Conservation (phyloP, 2,888 invertebrate species). For the Synergus itoensis region DNA sequence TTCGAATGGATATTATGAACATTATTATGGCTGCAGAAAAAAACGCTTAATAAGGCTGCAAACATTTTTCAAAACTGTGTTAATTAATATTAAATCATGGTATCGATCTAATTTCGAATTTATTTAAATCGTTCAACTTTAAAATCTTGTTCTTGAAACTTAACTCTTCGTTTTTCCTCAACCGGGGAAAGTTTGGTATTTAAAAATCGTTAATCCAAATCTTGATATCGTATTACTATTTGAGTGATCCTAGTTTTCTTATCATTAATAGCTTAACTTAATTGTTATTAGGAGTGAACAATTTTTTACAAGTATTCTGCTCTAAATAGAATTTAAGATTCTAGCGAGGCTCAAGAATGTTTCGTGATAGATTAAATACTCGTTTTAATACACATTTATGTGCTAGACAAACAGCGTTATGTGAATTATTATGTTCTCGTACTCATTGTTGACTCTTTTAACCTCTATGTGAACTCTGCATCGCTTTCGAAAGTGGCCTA, state of each 20-base stretch:
- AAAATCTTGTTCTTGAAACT: too few species aligned
- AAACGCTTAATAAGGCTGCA: not conserved
- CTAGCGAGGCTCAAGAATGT: not conserved
- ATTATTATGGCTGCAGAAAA: slow-evolving; percentile 13
- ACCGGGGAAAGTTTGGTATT: too few species aligned
- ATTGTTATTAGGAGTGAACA: too few species aligned
- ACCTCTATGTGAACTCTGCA: slow-evolving; percentile 27
- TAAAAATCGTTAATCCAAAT: too few species aligned
- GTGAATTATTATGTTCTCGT: slow-evolving; percentile 33
- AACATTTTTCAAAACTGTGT: too few species aligned
- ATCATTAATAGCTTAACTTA: too few species aligned
- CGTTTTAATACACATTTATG: slow-evolving; percentile 10
- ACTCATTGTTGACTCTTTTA: slow-evolving; percentile 38
- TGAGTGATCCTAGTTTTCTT: too few species aligned
- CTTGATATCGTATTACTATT: too few species aligned
- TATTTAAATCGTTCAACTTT: too few species aligned
- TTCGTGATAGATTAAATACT: not conserved
- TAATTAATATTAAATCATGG: too few species aligned
- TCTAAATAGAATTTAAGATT: not conserved
- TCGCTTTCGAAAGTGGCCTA: slow-evolving; percentile 40
- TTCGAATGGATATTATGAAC: slow-evolving; percentile 35
- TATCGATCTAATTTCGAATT: too few species aligned
- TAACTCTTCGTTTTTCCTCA: too few species aligned
- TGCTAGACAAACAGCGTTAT: slow-evolving; percentile 16
- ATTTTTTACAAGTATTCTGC: not conserved